Evolutionary conservation across 2,797 vertebrate species (phyloP).

Genomic region (Enoplosus armatus): DNA sequence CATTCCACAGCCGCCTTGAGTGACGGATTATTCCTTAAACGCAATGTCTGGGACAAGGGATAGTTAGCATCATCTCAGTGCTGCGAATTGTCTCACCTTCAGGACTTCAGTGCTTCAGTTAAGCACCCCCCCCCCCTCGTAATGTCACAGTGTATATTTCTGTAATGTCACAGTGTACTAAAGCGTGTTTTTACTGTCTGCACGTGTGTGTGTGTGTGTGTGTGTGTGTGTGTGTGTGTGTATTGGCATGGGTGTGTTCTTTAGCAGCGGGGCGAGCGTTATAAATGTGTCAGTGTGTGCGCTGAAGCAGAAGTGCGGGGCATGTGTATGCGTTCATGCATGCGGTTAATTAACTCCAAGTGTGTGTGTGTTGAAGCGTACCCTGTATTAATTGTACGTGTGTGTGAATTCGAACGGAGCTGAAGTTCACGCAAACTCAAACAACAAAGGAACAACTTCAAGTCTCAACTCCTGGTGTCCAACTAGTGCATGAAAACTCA

Average conservation of each 20-base stretch:
- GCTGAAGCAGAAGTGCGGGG: conserved; percentile 63
- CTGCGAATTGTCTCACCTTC: not conserved
- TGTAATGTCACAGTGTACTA: conserved; percentile 10
- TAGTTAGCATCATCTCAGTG: not conserved
- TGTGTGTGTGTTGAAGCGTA: conserved; percentile 75
- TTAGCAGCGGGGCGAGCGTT: conserved; percentile 33
- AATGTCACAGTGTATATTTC: conserved; percentile 9
- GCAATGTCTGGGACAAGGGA: not conserved
- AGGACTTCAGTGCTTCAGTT: not conserved
- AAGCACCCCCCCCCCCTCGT: not conserved
- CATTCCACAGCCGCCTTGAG: not conserved
- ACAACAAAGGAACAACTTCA: conserved; percentile 41
- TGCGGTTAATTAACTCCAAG: conserved; percentile 72
- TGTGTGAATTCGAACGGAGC: conserved; percentile 66
- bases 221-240: conserved; percentile 23
- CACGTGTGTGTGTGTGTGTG: not conserved
- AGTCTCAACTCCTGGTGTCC: conserved; percentile 2
- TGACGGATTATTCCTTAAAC: not conserved
- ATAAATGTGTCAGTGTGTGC: conserved; percentile 58
- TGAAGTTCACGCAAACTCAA: conserved; percentile 67
- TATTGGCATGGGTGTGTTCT: conserved; percentile 21
- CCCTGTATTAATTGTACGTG: conserved; percentile 71
- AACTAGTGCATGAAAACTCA: not conserved
- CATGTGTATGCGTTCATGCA: conserved; percentile 70
- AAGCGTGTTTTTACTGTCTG: not conserved